These are phyloP conservation scores for Myopa tessellatipennis DNA, from an alignment of 2,888 invertebrate species.

Conservation along the genomic window DNA sequence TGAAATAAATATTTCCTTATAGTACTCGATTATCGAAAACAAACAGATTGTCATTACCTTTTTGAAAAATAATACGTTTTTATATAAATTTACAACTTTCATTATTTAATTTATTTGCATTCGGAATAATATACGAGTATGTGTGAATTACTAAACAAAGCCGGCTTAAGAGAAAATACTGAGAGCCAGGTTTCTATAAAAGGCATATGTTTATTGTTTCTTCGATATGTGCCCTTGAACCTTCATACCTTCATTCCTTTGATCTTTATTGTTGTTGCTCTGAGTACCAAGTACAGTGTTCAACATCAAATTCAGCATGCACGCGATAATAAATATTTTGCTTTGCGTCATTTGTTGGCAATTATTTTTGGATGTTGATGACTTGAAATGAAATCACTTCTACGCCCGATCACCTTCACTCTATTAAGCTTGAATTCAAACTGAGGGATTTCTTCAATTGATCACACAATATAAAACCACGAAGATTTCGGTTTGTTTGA, in stretches of 20 bases:
- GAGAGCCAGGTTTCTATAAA: no score
- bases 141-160: no score
- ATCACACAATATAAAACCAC: conserved; percentile 58
- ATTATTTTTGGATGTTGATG: conserved; percentile 10
- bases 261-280: conserved; percentile 47
- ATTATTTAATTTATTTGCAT: no score
- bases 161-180: no score
- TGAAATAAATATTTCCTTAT: no score
- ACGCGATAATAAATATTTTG: conserved; percentile 48
- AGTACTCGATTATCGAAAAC: no score
- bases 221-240: no score
- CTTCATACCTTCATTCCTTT: conserved; percentile 57
- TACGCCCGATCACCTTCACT: conserved; percentile 44
- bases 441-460: conserved; percentile 55
- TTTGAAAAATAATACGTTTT: no score
- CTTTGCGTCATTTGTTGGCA: conserved; percentile 42
- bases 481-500: conserved; percentile 5
- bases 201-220: no score
- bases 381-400: neutral
- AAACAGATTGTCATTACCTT: no score
- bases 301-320: conserved; percentile 51
- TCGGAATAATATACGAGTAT: no score
- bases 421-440: conserved; percentile 54
- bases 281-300: conserved; percentile 48
- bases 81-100: no score